Evolutionary conservation across 2,113 vertebrate species (phyloP).

Genomic region (Saguinus midas): DNA sequence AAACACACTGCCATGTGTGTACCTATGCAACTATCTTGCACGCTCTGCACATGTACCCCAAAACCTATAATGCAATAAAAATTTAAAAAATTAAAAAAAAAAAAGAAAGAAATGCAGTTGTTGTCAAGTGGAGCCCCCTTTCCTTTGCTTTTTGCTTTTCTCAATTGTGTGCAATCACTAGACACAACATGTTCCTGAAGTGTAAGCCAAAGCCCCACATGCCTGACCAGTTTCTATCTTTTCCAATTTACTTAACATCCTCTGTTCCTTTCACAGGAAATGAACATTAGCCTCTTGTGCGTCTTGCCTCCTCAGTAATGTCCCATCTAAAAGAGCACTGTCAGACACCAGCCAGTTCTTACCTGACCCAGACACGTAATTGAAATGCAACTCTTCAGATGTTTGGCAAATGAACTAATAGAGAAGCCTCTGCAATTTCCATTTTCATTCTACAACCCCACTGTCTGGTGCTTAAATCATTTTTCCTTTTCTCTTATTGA

Average conservation of each 20-base stretch:
- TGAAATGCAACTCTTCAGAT: conserved; percentile 24
- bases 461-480: not conserved
- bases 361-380: conserved; percentile 26
- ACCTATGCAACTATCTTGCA: too few relatives aligned
- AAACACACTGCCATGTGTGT: too few relatives aligned
- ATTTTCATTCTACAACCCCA: not conserved
- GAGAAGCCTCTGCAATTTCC: not conserved
- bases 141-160: conserved; percentile 13
- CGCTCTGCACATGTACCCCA: too few relatives aligned
- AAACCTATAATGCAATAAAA: too few relatives aligned
- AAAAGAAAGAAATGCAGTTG: not conserved
- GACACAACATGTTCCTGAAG: conserved; percentile 32
- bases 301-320: not conserved
- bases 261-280: conserved; percentile 62
- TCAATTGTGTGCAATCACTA: conserved; percentile 22
- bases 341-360: conserved; percentile 22
- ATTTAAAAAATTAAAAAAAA: too few relatives aligned
- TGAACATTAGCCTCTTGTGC: conserved; percentile 27
- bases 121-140: conserved; percentile 10
- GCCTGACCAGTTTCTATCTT: conserved; percentile 56
- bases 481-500: conserved; percentile 32
- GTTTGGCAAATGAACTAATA: conserved; percentile 52
- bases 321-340: not conserved
- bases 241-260: conserved; percentile 51
- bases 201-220: conserved; percentile 27